A percentile compares a stretch with the other conserved stretches of the same genome.
Conservation (phyloP, 2,113 vertebrate genomes). For the Paramisgurnus dabryanus region DNA sequence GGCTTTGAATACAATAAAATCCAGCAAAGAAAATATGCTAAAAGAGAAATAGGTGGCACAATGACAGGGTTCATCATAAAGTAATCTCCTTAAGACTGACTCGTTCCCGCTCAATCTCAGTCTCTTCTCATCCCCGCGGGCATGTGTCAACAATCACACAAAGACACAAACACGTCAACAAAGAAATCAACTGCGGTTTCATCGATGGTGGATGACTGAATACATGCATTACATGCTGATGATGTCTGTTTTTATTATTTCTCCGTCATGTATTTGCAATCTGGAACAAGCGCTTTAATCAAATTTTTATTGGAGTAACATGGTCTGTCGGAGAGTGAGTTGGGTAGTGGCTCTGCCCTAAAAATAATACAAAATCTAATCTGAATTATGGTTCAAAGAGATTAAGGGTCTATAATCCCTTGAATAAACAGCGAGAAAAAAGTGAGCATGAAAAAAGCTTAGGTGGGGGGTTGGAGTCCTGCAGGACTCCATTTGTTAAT, state of each 20-base stretch:
- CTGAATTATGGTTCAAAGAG: conserved; percentile 79
- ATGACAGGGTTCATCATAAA: conserved; percentile 32
- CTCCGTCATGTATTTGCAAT: conserved; percentile 63
- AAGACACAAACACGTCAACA: conserved; percentile 1
- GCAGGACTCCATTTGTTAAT: conserved; percentile 35
- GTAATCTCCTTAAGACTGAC: conserved; percentile 23
- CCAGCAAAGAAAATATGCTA: conserved; percentile 12
- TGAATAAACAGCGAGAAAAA: conserved; percentile 69
- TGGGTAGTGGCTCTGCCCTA: conserved; percentile 72
- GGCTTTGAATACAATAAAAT: conserved; percentile 4
- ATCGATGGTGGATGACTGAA: background rate
- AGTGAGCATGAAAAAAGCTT: conserved; percentile 56
- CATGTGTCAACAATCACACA: background rate
- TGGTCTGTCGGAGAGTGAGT: conserved; percentile 59
- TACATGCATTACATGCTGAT: background rate
- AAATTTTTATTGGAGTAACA: conserved; percentile 68
- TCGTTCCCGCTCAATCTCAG: background rate
- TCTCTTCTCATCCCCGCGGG: background rate
- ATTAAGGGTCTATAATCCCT: conserved; percentile 77
- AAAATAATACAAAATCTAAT: conserved; percentile 79
- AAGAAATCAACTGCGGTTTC: conserved; percentile 39
- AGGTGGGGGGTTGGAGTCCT: conserved; percentile 40
- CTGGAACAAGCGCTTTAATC: conserved; percentile 77
- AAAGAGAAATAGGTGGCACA: conserved; percentile 18
- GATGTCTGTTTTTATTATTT: conserved; percentile 56